phyloP scores from a whole-genome alignment of 53 echinoderm and acorn worm genomes.

The Zoroaster sp. region DNA sequence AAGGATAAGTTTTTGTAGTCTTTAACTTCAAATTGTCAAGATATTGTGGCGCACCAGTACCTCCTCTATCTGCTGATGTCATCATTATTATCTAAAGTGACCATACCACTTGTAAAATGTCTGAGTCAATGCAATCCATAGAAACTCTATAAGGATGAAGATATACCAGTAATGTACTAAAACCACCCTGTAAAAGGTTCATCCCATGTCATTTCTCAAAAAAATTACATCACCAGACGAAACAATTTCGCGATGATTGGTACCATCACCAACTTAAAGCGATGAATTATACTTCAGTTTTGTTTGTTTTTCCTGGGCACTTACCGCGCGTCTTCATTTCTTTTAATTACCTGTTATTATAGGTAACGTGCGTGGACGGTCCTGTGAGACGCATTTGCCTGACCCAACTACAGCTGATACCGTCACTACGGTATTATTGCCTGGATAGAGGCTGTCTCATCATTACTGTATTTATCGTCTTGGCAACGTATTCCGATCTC shows the following conservation, averaged over 20 bases:
- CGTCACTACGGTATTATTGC: accelerated
- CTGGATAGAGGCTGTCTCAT: not conserved
- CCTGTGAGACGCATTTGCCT: not conserved
- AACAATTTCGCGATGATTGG: not conserved
- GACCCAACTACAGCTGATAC: not conserved
- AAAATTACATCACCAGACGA: not conserved
- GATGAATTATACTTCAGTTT: not conserved
- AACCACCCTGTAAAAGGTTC: too few species aligned
- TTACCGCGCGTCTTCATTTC: not conserved
- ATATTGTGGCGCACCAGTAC: too few species aligned
- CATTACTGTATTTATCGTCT: not conserved
- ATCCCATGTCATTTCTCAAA: not conserved
- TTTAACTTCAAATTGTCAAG: too few species aligned
- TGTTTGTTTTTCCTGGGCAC: not conserved
- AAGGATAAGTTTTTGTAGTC: too few species aligned
- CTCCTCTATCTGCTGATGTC: too few species aligned
- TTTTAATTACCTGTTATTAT: not conserved
- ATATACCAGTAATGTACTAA: too few species aligned
- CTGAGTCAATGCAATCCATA: too few species aligned
- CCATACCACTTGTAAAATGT: too few species aligned
- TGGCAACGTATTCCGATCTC: not conserved
- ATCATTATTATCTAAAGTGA: too few species aligned
- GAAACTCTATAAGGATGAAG: too few species aligned
- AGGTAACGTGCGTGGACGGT: not conserved
- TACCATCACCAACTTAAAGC: not conserved